These are phyloP conservation scores for Sphyrna mokarran DNA, from an alignment of 2,113 vertebrate species.

Conservation along the genomic window DNA sequence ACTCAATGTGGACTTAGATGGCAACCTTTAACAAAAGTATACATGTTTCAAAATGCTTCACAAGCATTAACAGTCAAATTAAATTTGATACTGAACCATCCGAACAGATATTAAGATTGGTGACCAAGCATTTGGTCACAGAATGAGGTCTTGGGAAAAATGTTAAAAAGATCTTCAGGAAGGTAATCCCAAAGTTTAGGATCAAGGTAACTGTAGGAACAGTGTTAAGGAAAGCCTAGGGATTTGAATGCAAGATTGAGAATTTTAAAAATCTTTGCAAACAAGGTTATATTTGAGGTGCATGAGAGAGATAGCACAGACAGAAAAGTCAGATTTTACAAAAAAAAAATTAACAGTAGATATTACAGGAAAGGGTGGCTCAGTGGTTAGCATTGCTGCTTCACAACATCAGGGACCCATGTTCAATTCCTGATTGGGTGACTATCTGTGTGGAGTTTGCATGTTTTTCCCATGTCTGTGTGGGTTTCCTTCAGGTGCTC, in stretches of 20 bases:
- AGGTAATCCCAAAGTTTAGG: neutral
- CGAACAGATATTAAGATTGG: neutral
- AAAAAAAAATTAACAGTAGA: too few relatives aligned
- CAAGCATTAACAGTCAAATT: neutral
- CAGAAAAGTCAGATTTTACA: neutral
- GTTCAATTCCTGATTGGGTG: too few relatives aligned
- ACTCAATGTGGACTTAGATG: neutral
- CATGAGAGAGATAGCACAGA: neutral
- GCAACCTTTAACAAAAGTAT: too few relatives aligned
- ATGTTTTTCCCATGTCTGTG: too few relatives aligned
- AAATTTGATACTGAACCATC: neutral
- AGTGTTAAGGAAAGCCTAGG: neutral
- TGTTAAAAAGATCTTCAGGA: neutral
- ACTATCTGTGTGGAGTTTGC: too few relatives aligned
- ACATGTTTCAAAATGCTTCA: too few relatives aligned
- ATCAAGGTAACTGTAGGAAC: neutral
- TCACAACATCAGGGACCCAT: too few relatives aligned
- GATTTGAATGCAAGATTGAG: neutral
- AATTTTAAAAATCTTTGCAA: neutral
- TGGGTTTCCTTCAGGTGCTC: too few relatives aligned
- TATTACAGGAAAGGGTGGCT: too few relatives aligned
- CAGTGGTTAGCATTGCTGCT: too few relatives aligned
- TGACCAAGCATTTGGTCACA: neutral
- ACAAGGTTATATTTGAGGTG: neutral
- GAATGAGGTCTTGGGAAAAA: neutral